Conservation (phyloP, 2,888 invertebrate species). For the Lysandra bellargus region DNA sequence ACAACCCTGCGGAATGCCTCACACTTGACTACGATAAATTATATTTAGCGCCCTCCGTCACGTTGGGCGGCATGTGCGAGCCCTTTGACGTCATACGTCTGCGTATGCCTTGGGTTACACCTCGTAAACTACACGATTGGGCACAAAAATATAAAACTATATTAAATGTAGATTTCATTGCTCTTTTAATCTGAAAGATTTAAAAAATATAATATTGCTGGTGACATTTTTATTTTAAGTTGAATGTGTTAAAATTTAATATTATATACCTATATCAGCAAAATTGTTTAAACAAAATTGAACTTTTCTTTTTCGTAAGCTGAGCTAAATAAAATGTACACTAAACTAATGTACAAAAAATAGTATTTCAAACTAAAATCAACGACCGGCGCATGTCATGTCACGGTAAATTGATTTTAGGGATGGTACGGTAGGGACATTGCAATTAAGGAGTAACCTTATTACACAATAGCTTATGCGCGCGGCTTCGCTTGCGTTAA, state of each 20-base stretch:
- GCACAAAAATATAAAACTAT: background rate
- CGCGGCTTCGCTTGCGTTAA: too few species aligned
- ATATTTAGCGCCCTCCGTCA: constrained; percentile 22
- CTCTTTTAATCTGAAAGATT: too few species aligned
- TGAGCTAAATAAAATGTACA: too few species aligned
- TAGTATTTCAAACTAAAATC: background rate
- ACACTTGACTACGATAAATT: constrained; percentile 7
- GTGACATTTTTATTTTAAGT: too few species aligned
- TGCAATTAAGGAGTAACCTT: background rate
- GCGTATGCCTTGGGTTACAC: background rate
- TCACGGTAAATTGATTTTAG: constrained; percentile 4
- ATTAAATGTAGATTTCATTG: too few species aligned
- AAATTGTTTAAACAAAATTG: too few species aligned
- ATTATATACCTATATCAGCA: too few species aligned
- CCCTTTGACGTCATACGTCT: constrained; percentile 24
- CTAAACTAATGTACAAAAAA: too few species aligned
- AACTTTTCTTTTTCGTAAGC: too few species aligned
- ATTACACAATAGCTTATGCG: too few species aligned
- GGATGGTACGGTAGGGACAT: background rate
- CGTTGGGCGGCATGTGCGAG: constrained; percentile 20
- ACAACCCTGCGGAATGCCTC: background rate
- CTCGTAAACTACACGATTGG: constrained; percentile 5
- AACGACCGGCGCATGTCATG: background rate
- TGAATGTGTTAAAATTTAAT: too few species aligned
- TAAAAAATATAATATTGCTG: too few species aligned